A percentile compares a stretch with the other conserved stretches of the same genome.
These are phyloP conservation scores for Drosophila acutilabella DNA, from an alignment of 2,888 invertebrate species.

Conservation along the genomic window DNA sequence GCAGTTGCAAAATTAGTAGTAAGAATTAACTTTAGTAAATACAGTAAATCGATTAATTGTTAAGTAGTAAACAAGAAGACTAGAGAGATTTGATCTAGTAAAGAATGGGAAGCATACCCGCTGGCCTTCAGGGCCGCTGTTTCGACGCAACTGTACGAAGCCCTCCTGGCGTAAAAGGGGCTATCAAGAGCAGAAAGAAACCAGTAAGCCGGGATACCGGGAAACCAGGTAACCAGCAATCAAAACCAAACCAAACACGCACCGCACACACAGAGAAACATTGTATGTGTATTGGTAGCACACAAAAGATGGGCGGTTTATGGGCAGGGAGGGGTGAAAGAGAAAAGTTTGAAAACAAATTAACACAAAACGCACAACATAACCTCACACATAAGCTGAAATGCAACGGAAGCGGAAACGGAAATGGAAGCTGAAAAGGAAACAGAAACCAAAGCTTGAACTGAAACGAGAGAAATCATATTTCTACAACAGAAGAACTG, in stretches of 20 bases:
- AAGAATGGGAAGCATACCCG: constrained; percentile 80
- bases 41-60: background rate
- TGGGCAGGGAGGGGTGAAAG: constrained; percentile 49
- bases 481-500: constrained; percentile 15
- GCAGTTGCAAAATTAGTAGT: constrained; percentile 16
- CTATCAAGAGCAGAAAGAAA: constrained; percentile 63
- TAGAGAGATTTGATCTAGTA: constrained; percentile 62
- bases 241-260: constrained; percentile 71
- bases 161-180: constrained; percentile 83
- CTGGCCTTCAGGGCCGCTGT: constrained; percentile 83
- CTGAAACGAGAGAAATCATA: constrained; percentile 16
- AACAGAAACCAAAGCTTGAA: constrained; percentile 12
- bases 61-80: constrained; percentile 40
- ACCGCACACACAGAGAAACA: constrained; percentile 67
- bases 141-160: constrained; percentile 83
- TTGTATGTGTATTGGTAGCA: constrained; percentile 44
- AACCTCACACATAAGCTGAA: constrained; percentile 34
- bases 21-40: constrained; percentile 15
- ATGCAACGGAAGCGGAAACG: constrained; percentile 1
- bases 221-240: constrained; percentile 52
- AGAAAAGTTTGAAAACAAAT: constrained; percentile 68
- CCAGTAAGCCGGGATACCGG: constrained; percentile 28
- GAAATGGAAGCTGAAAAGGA: constrained; percentile 5
- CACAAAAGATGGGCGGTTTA: constrained; percentile 38
- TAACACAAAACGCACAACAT: constrained; percentile 67